A percentile compares a stretch with the other conserved stretches of the same genome.
Evolutionary conservation across 1,140 invertebrate genomes (phyloP).

Genomic region (Stegodyphus dumicola): DNA sequence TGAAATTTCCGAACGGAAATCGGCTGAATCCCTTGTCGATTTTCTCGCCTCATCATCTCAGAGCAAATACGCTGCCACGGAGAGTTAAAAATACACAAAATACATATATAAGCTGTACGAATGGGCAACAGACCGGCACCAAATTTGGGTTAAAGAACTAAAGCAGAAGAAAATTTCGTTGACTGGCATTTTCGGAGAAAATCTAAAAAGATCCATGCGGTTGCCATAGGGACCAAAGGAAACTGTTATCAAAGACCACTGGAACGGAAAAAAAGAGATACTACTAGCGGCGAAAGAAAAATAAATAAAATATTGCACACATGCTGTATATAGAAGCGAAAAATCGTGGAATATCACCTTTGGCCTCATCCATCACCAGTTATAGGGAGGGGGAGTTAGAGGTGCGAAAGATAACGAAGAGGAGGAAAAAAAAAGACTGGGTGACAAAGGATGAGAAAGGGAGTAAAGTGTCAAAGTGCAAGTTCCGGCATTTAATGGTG

Average conservation of each 20-base stretch:
- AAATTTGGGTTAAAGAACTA: too few species aligned
- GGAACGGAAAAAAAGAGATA: slow-evolving; percentile 26
- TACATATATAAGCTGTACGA: too few species aligned
- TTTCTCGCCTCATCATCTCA: too few species aligned
- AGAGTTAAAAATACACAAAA: too few species aligned
- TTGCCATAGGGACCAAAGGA: slow-evolving; percentile 46
- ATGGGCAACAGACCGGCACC: too few species aligned
- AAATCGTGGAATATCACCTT: slow-evolving; percentile 37
- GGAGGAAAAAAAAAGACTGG: too few species aligned
- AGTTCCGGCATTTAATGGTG: slow-evolving; percentile 39
- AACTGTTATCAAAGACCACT: slow-evolving; percentile 53
- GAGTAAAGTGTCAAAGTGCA: slow-evolving; percentile 34
- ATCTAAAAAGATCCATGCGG: slow-evolving; percentile 52
- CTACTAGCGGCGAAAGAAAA: slow-evolving; percentile 21
- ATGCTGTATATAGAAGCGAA: slow-evolving; percentile 10
- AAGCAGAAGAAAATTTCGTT: neutral
- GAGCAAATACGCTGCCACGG: too few species aligned
- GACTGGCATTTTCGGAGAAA: slow-evolving; percentile 39
- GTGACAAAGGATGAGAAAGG: neutral
- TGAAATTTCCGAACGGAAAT: too few species aligned
- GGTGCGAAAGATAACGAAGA: too few species aligned
- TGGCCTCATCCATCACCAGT: slow-evolving; percentile 31
- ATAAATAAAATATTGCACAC: slow-evolving; percentile 35
- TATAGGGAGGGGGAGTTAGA: neutral
- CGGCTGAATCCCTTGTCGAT: too few species aligned